phyloP scores from a whole-genome alignment of 2,113 vertebrate genomes.

The Pluvialis apricaria region DNA sequence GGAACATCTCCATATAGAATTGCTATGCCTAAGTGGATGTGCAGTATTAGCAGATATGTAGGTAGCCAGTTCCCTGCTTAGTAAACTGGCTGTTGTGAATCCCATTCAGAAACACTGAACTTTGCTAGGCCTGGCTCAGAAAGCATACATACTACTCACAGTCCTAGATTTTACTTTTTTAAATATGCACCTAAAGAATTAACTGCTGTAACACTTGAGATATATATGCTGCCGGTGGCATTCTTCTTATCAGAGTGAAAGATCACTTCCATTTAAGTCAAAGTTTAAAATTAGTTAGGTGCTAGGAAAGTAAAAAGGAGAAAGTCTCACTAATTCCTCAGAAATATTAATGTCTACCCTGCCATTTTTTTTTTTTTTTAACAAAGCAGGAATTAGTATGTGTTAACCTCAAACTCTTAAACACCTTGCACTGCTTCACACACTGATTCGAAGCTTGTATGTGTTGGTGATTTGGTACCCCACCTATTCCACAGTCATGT shows the following conservation, averaged over 20 bases:
- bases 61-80: neutral
- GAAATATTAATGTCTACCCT: neutral
- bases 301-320: neutral
- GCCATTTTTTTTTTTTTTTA: neutral
- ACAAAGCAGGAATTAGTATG: neutral
- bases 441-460: neutral
- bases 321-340: neutral
- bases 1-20: neutral
- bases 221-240: neutral
- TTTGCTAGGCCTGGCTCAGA: neutral
- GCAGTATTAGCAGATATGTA: neutral
- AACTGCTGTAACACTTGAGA: neutral
- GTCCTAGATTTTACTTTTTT: neutral
- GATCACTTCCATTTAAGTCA: neutral
- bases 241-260: neutral
- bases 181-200: neutral
- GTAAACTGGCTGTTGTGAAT: neutral
- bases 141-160: neutral
- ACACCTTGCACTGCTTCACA: neutral
- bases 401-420: neutral
- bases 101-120: neutral
- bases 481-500: neutral
- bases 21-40: neutral
- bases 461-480: neutral
- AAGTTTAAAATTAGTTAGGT: neutral